These are phyloP conservation scores for Notechis scutatus DNA, from an alignment of 2,113 vertebrate species.

Conservation along the genomic window DNA sequence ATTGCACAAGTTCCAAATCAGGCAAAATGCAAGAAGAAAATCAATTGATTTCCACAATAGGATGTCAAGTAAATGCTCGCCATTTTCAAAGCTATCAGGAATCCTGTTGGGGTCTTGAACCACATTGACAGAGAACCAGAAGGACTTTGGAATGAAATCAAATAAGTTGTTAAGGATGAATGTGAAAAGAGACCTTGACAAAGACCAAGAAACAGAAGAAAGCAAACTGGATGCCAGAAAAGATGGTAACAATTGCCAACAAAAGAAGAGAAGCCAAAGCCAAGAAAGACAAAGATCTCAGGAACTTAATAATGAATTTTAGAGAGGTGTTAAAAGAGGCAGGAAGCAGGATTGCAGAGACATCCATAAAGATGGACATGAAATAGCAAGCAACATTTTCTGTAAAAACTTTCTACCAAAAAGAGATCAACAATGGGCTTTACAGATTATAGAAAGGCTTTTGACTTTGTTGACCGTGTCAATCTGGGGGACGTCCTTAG, in stretches of 20 bases:
- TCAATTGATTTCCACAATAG: not conserved
- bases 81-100: not conserved
- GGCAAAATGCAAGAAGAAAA: not conserved
- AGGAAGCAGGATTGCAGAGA: not conserved
- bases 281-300: not conserved
- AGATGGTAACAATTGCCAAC: not conserved
- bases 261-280: not conserved
- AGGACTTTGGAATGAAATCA: not conserved
- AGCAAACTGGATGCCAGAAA: not conserved
- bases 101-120: not conserved
- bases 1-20: not conserved
- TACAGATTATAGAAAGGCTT: not conserved
- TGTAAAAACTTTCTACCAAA: not conserved
- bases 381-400: not conserved
- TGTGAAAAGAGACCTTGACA: not conserved
- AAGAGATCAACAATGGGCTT: not conserved
- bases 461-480: not conserved
- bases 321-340: not conserved
- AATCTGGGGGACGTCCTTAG: not conserved
- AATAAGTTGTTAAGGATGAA: not conserved
- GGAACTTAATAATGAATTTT: not conserved
- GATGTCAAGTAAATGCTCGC: not conserved
- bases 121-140: not conserved
- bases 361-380: not conserved
- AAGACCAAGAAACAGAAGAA: not conserved